Conservation (phyloP, 2,113 vertebrate species). For the Brachionichthys hirsutus region DNA sequence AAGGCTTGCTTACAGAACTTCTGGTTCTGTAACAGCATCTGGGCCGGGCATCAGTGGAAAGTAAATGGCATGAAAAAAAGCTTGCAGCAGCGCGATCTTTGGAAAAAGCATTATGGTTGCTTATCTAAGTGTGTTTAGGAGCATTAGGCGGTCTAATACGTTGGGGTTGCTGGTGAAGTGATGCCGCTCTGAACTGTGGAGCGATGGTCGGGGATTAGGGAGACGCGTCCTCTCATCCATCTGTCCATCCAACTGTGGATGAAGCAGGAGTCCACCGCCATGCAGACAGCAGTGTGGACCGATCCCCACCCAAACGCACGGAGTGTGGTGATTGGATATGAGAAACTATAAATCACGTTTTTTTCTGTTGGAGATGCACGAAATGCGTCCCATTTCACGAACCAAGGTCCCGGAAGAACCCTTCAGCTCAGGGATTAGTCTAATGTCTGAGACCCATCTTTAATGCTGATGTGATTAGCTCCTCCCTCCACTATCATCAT, state of each 20-base stretch:
- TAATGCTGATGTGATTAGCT: too few relatives aligned
- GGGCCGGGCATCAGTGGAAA: conserved; percentile 27
- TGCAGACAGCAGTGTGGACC: conserved; percentile 51
- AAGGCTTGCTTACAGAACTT: conserved; percentile 22
- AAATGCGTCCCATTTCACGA: conserved; percentile 22
- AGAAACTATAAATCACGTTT: conserved; percentile 63
- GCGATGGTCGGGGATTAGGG: conserved; percentile 60
- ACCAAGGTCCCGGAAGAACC: conserved; percentile 15
- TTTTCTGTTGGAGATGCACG: conserved; percentile 44
- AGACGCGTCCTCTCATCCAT: conserved; percentile 64
- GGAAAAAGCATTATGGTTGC: conserved; percentile 53
- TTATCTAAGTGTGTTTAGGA: conserved; percentile 44
- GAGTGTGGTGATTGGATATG: conserved; percentile 58
- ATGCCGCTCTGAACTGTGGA: conserved; percentile 41
- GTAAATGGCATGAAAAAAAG: conserved; percentile 13
- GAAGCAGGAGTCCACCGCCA: conserved; percentile 34
- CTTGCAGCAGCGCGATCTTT: conserved; percentile 32
- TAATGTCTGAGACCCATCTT: conserved; percentile 18
- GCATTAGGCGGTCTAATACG: conserved; percentile 59
- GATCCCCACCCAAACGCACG: conserved; percentile 64
- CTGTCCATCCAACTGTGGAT: conserved; percentile 55
- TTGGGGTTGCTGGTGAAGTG: conserved; percentile 37
- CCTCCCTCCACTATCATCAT: too few relatives aligned
- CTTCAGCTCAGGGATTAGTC: conserved; percentile 31
- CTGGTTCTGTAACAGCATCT: conserved; percentile 17